These are phyloP conservation scores for Neria commutata DNA, from an alignment of 2,888 invertebrate genomes.

Conservation along the genomic window DNA sequence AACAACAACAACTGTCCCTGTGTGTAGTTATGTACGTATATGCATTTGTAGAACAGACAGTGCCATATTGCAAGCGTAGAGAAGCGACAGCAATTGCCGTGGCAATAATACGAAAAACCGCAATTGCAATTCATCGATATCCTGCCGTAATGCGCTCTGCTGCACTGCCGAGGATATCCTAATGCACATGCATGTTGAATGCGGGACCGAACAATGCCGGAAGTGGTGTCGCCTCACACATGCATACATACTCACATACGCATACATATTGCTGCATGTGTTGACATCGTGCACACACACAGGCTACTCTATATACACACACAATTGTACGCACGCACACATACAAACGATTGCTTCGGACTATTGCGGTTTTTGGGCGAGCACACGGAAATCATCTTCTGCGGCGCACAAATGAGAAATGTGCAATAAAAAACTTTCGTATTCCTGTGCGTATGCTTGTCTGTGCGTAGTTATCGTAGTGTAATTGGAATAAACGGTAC, in stretches of 20 bases:
- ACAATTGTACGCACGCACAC: not conserved
- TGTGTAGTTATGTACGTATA: too few relatives aligned
- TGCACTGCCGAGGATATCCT: conserved; percentile 2
- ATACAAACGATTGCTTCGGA: not conserved
- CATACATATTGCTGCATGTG: too few relatives aligned
- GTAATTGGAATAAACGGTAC: too few relatives aligned
- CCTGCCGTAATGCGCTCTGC: not conserved
- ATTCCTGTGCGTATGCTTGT: too few relatives aligned
- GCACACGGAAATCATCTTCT: not conserved
- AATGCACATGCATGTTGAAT: not conserved
- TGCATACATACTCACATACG: not conserved
- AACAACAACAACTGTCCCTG: too few relatives aligned
- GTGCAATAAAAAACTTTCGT: too few relatives aligned
- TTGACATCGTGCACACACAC: too few relatives aligned
- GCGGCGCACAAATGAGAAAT: too few relatives aligned
- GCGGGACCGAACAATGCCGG: not conserved
- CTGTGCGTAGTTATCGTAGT: too few relatives aligned
- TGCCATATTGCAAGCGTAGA: too few relatives aligned
- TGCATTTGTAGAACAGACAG: too few relatives aligned
- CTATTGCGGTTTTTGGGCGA: conserved; percentile 1
- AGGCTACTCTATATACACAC: not conserved
- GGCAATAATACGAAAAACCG: conserved; percentile 3
- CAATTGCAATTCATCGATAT: conserved; percentile 10
- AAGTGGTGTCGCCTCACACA: not conserved
- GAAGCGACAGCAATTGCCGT: not conserved